Evolutionary conservation across 2,888 invertebrate genomes (phyloP).

Genomic region (Trissolcus brochymenae): DNA sequence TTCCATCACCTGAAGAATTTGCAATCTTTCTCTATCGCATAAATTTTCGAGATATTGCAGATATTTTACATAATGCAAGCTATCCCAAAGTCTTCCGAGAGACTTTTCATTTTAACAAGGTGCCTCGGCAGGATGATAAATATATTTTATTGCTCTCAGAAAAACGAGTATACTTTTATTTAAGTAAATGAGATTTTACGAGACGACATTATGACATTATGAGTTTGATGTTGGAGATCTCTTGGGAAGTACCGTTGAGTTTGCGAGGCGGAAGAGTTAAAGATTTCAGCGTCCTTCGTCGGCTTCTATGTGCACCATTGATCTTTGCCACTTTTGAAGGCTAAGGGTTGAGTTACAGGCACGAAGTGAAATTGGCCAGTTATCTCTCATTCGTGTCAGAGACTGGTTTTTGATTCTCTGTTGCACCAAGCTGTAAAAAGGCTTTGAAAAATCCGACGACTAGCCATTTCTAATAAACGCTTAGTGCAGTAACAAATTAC

Average conservation of each 20-base stretch:
- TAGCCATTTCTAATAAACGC: conserved; percentile 22
- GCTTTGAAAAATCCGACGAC: conserved; percentile 27
- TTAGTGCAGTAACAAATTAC: conserved; percentile 13
- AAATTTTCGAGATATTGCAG: too few relatives aligned
- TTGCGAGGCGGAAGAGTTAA: conserved; percentile 67
- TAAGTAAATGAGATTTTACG: conserved; percentile 37
- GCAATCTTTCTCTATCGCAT: too few relatives aligned
- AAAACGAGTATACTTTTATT: conserved; percentile 31
- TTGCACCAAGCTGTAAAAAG: conserved; percentile 20
- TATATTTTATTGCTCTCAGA: conserved; percentile 10
- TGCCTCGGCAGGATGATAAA: conserved; percentile 11
- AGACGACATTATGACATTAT: conserved; percentile 46
- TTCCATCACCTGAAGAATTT: too few relatives aligned
- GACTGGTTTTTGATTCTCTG: conserved; percentile 42
- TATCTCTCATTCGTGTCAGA: conserved; percentile 54
- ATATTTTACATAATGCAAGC: too few relatives aligned
- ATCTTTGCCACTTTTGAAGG: conserved; percentile 44
- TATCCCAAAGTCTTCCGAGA: too few relatives aligned
- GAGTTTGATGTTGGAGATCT: conserved; percentile 51
- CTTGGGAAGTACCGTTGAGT: conserved; percentile 63
- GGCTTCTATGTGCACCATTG: conserved; percentile 47
- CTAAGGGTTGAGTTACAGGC: conserved; percentile 46
- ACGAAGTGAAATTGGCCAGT: conserved; percentile 61
- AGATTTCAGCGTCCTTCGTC: conserved; percentile 62
- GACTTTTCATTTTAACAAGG: too few relatives aligned